A percentile compares a stretch with the other conserved stretches of the same genome.
Conservation (phyloP, 2,888 invertebrate species). For the Petrolisthes manimaculis region DNA sequence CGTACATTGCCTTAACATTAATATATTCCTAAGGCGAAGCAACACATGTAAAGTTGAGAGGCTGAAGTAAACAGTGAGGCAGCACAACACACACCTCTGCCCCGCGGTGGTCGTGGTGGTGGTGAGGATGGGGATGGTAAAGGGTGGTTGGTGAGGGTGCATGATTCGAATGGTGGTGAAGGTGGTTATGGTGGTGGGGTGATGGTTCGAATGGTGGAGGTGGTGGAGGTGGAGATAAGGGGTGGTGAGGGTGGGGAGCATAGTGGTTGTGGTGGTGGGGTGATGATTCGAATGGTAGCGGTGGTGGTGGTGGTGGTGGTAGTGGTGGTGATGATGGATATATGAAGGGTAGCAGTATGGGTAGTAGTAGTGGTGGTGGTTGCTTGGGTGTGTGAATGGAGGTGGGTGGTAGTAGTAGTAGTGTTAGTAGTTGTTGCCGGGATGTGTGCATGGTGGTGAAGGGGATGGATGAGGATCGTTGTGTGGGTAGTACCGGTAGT, state of each 20-base stretch:
- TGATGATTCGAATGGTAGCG: background rate
- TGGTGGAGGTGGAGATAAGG: background rate
- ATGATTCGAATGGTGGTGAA: background rate
- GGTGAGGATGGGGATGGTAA: background rate
- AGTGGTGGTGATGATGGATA: background rate
- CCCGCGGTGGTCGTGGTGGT: background rate
- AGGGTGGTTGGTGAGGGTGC: background rate
- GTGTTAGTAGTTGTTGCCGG: too few relatives aligned
- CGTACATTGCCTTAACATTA: too few relatives aligned
- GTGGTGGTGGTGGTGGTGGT: background rate
- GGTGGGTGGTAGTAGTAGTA: too few relatives aligned
- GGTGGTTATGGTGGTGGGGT: background rate
- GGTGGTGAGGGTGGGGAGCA: background rate
- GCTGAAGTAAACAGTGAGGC: background rate
- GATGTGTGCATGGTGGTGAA: too few relatives aligned
- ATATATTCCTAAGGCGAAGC: background rate
- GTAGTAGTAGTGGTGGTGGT: too few relatives aligned
- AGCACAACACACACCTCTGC: background rate
- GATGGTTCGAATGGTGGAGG: background rate
- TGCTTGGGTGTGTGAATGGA: too few relatives aligned
- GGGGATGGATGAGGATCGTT: too few relatives aligned
- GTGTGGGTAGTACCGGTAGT: too few relatives aligned
- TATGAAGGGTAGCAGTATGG: too few relatives aligned
- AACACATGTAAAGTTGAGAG: background rate
- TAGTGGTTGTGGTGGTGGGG: background rate